These are phyloP conservation scores for Hyperoplus immaculatus DNA, from an alignment of 2,797 vertebrate species.

Conservation along the genomic window DNA sequence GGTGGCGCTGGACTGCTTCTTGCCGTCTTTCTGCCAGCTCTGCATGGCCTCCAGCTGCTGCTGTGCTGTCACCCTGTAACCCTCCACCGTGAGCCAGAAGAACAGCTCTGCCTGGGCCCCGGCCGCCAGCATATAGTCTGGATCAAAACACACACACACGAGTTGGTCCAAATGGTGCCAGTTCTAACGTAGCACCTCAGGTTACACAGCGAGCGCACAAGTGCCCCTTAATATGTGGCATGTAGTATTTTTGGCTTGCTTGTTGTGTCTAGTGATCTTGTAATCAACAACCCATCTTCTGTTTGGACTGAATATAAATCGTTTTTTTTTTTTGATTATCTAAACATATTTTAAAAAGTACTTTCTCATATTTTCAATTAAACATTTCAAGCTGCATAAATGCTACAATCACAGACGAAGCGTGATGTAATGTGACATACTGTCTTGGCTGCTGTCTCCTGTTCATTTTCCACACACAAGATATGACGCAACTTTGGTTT, in stretches of 20 bases:
- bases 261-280: background rate
- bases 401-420: background rate
- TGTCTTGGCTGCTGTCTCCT: conserved; percentile 3
- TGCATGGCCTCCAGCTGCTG: conserved; percentile 96
- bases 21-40: conserved; percentile 91
- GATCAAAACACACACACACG: conserved; percentile 31
- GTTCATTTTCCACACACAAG: conserved; percentile 28
- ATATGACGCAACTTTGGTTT: conserved; percentile 32
- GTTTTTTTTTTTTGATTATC: background rate
- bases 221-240: background rate
- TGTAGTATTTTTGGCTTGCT: background rate
- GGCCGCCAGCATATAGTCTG: conserved; percentile 99
- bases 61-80: conserved; percentile 97
- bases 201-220: conserved; percentile 1
- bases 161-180: background rate
- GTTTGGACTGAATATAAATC: background rate
- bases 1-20: conserved; percentile 93
- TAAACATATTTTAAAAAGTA: background rate
- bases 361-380: background rate
- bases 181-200: background rate
- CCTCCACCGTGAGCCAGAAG: conserved; percentile 99
- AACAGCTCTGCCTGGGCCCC: conserved; percentile 98
- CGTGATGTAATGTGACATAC: no score
- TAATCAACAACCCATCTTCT: background rate
- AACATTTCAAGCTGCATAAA: background rate